These are phyloP conservation scores for Catharus minimus DNA, from an alignment of 2,113 vertebrate genomes.

Conservation along the genomic window DNA sequence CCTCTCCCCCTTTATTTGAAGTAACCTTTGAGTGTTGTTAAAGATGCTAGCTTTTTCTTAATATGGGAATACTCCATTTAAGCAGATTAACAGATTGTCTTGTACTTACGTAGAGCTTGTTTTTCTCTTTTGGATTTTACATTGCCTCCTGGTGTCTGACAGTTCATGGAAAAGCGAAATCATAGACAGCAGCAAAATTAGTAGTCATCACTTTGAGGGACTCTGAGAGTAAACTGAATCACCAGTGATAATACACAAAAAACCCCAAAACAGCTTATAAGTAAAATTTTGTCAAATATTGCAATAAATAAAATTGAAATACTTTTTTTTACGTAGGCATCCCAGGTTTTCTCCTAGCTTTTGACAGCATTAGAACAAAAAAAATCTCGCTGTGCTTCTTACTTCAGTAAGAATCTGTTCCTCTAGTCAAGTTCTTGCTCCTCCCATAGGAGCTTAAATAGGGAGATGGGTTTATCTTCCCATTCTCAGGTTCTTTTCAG, in stretches of 20 bases:
- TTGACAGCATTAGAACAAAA: not conserved
- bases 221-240: not conserved
- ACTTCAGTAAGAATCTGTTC: not conserved
- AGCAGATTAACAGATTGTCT: not conserved
- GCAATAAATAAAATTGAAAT: not conserved
- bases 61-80: not conserved
- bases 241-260: not conserved
- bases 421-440: not conserved
- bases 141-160: not conserved
- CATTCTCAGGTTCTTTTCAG: not conserved
- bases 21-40: not conserved
- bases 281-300: not conserved
- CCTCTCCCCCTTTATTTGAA: not conserved
- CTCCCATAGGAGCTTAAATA: not conserved
- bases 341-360: not conserved
- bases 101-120: not conserved
- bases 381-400: not conserved
- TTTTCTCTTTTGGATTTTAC: not conserved
- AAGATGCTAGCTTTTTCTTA: not conserved
- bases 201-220: not conserved
- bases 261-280: fast-evolving
- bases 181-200: not conserved
- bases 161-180: not conserved
- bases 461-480: not conserved
- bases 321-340: not conserved